Conservation (phyloP, 2,888 invertebrate species). For the Agrypnus murinus region DNA sequence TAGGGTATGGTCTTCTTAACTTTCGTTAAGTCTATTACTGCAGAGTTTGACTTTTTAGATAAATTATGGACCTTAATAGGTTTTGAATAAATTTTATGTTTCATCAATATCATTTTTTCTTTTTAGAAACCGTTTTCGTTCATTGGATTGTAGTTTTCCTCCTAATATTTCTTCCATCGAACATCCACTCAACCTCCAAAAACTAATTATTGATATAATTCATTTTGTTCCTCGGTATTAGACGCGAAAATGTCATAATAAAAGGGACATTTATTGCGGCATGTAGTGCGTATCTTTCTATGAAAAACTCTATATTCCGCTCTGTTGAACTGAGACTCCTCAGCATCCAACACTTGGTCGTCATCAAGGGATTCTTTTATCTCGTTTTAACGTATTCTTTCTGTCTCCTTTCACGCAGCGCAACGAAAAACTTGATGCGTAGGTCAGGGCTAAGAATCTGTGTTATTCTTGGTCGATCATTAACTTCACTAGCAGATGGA, state of each 20-base stretch:
- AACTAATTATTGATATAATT: conserved; percentile 3
- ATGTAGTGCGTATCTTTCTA: conserved; percentile 22
- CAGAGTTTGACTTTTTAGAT: neutral
- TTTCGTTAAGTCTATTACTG: neutral
- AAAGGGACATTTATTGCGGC: neutral
- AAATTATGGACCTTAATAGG: neutral
- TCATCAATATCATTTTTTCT: too few relatives aligned
- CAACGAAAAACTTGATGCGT: conserved; percentile 61
- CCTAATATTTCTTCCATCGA: neutral
- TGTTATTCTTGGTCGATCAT: conserved; percentile 59
- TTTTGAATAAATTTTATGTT: too few relatives aligned
- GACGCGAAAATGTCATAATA: conserved; percentile 9
- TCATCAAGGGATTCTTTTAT: conserved; percentile 55
- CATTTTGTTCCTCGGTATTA: conserved; percentile 1
- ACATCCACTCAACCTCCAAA: neutral
- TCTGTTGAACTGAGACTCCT: conserved; percentile 45
- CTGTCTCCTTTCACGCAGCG: conserved; percentile 54
- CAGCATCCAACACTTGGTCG: conserved; percentile 50
- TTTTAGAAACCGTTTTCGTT: too few relatives aligned
- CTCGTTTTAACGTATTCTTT: conserved; percentile 52
- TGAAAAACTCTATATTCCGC: conserved; percentile 44
- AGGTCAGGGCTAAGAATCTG: conserved; percentile 61
- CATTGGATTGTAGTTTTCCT: neutral
- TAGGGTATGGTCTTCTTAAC: conserved; percentile 1
- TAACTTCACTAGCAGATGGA: conserved; percentile 53